Conservation (phyloP, 2,113 vertebrate species). For the Clinocottus analis region DNA sequence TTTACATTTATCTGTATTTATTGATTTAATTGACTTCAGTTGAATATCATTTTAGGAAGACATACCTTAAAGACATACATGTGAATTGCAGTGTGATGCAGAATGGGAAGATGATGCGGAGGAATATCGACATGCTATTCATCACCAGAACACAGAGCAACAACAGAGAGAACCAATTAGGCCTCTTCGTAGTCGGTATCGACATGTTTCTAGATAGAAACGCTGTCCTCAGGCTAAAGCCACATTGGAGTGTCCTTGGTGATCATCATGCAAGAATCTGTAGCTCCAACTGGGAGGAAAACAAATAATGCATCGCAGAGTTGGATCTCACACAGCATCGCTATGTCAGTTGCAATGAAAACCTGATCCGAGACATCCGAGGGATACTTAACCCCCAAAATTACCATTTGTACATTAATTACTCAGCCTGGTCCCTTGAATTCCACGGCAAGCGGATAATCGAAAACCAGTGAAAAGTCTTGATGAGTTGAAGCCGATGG, state of each 20-base stretch:
- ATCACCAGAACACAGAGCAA: neutral
- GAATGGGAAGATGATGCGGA: neutral
- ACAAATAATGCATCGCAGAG: constrained; percentile 22
- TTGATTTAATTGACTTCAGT: neutral
- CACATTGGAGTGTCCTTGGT: constrained; percentile 20
- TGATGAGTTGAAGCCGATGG: neutral
- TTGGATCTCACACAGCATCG: constrained; percentile 37
- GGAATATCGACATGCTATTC: neutral
- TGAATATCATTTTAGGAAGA: neutral
- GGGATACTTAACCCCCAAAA: neutral
- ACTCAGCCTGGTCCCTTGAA: neutral
- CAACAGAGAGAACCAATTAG: constrained; percentile 4
- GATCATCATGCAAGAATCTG: constrained; percentile 27
- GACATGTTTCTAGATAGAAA: constrained; percentile 17
- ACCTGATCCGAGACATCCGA: neutral
- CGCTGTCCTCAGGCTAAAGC: constrained; percentile 12
- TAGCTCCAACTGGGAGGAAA: constrained; percentile 33
- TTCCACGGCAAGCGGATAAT: neutral
- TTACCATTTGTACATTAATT: neutral
- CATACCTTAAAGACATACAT: neutral
- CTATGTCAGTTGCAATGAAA: constrained; percentile 48
- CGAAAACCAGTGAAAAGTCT: neutral
- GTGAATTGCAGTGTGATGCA: no score
- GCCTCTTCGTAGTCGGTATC: neutral
- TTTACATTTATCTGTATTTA: neutral